Evolutionary conservation across 2,888 invertebrate genomes (phyloP).

Genomic region (Conops quadrifasciatus): DNA sequence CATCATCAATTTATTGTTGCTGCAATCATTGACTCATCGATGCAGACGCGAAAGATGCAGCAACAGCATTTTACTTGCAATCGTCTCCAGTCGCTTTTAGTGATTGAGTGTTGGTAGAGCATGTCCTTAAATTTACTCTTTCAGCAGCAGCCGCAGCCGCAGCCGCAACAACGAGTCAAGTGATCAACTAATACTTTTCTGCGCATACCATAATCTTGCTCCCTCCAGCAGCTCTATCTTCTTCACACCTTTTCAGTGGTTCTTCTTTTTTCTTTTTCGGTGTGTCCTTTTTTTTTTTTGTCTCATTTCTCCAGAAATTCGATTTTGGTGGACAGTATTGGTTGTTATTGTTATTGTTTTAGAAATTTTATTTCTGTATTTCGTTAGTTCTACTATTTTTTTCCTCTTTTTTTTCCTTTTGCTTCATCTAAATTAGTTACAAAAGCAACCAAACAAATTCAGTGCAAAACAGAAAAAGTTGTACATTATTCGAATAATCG

Average conservation of each 20-base stretch:
- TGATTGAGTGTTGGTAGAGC: no score
- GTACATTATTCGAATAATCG: no score
- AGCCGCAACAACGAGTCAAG: no score
- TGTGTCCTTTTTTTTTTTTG: conserved; percentile 6
- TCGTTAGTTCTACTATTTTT: background rate
- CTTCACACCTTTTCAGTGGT: background rate
- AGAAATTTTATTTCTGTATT: no score
- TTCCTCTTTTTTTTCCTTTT: background rate
- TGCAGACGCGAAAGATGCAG: background rate
- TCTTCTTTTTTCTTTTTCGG: background rate
- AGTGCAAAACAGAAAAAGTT: background rate
- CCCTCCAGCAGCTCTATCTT: no score
- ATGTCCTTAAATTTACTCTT: no score
- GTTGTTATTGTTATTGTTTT: background rate
- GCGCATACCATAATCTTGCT: no score
- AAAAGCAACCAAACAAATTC: conserved; percentile 3
- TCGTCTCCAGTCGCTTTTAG: no score
- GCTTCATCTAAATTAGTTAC: background rate
- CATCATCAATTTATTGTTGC: conserved; percentile 17
- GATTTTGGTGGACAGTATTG: conserved; percentile 20
- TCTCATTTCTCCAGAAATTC: conserved; percentile 32
- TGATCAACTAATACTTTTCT: no score
- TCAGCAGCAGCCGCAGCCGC: no score
- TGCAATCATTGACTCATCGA: background rate
- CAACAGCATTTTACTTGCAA: background rate